phyloP scores from a whole-genome alignment of 1,140 invertebrate genomes.

The Spodoptera frugiperda region DNA sequence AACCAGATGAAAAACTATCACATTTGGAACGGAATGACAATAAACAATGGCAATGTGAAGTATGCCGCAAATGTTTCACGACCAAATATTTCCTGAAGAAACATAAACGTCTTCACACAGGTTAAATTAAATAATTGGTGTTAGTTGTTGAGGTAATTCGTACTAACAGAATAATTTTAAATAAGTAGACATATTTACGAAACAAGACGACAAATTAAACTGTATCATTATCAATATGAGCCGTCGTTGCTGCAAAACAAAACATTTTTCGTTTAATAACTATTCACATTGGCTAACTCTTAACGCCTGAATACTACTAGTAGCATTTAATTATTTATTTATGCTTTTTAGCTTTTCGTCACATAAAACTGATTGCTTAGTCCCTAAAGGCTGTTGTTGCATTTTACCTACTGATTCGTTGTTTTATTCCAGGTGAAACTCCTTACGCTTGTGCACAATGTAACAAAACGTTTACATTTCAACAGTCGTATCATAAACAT shows the following conservation, averaged over 20 bases:
- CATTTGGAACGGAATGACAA: conserved; percentile 70
- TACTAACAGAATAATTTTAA: conserved; percentile 66
- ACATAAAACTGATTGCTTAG: neutral
- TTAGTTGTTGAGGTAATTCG: conserved; percentile 77
- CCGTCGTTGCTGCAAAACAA: neutral
- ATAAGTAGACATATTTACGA: conserved; percentile 1
- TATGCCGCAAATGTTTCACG: conserved; percentile 94
- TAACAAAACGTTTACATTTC: conserved; percentile 95
- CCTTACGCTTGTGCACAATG: conserved; percentile 94
- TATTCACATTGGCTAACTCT: conserved; percentile 8
- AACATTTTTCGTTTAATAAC: conserved; percentile 7
- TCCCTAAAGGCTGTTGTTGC: neutral
- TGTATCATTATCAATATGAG: neutral
- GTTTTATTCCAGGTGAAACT: conserved; percentile 90
- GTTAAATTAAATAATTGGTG: conserved; percentile 80
- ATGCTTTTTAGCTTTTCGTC: neutral
- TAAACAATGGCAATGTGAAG: conserved; percentile 92
- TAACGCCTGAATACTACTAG: conserved; percentile 3
- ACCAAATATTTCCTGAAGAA: conserved; percentile 97
- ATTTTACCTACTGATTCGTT: conserved; percentile 32
- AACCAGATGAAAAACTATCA: conserved; percentile 57
- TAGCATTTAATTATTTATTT: neutral
- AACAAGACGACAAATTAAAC: neutral
- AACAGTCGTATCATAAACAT: conserved; percentile 97
- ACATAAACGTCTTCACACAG: conserved; percentile 93